Percentiles rank a stretch among this genome's conserved stretches.
These are phyloP conservation scores for Crocidura indochinensis DNA, from an alignment of 2,797 vertebrate species.

Conservation along the genomic window DNA sequence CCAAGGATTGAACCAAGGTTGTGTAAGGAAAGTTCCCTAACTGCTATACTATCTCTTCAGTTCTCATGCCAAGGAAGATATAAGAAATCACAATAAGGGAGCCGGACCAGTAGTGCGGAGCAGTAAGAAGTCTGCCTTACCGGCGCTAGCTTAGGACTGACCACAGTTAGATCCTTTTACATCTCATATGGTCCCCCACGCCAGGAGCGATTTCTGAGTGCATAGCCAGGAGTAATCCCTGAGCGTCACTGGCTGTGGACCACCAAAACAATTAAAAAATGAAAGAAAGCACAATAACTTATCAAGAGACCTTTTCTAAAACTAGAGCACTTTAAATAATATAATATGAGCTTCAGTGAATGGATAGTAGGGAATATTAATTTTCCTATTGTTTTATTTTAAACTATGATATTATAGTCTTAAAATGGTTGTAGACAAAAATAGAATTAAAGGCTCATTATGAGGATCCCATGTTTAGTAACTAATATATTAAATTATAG, in stretches of 20 bases:
- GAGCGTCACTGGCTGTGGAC: too few relatives aligned
- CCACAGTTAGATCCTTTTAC: too few relatives aligned
- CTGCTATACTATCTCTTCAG: too few relatives aligned
- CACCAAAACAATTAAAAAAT: too few relatives aligned
- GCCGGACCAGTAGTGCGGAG: too few relatives aligned
- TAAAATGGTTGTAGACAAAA: not conserved
- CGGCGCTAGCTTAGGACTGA: too few relatives aligned
- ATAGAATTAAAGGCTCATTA: not conserved
- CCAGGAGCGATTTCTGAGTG: too few relatives aligned
- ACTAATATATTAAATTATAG: not conserved
- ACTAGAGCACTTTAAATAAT: not conserved
- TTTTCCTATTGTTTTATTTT: not conserved
- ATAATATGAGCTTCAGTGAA: not conserved
- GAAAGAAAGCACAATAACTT: not conserved
- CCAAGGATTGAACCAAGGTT: too few relatives aligned
- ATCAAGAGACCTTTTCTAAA: not conserved
- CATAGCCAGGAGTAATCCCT: too few relatives aligned
- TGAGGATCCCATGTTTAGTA: not conserved
- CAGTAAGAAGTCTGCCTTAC: too few relatives aligned
- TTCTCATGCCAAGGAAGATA: not conserved
- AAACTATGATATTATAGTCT: not conserved
- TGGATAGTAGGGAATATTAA: not conserved
- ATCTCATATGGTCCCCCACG: too few relatives aligned
- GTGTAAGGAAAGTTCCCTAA: too few relatives aligned
- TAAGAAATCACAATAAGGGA: not conserved